phyloP scores from a whole-genome alignment of 2,888 invertebrate species.

The Phaonia tiefii region DNA sequence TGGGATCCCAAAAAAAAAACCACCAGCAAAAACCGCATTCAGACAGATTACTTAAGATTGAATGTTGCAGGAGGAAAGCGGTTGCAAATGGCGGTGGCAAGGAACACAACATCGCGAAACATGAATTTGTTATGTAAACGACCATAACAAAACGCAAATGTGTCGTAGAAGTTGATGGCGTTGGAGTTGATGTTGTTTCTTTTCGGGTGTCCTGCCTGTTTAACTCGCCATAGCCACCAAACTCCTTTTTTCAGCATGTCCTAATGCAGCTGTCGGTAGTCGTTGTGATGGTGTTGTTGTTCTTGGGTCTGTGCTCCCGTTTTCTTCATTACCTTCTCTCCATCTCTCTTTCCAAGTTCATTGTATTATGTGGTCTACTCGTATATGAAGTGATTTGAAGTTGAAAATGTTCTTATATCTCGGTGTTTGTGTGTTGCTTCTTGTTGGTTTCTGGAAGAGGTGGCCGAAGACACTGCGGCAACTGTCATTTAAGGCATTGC shows the following conservation, averaged over 20 bases:
- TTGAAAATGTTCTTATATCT: conserved; percentile 37
- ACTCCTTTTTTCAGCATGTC: conserved; percentile 41
- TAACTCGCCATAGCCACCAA: conserved; percentile 3
- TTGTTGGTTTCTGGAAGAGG: not conserved
- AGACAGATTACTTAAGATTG: conserved; percentile 64
- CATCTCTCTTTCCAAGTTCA: too few species aligned
- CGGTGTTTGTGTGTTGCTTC: not conserved
- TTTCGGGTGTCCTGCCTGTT: conserved; percentile 36
- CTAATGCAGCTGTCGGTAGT: not conserved
- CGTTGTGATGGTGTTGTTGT: not conserved
- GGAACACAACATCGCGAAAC: conserved; percentile 37
- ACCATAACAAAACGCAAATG: conserved; percentile 55
- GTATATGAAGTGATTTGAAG: conserved; percentile 58
- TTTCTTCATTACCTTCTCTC: conserved; percentile 1
- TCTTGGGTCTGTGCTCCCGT: not conserved
- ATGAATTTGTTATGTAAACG: conserved; percentile 62
- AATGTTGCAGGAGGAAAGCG: conserved; percentile 46
- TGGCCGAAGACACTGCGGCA: conserved; percentile 62
- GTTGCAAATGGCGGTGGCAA: not conserved
- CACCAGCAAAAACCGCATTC: conserved; percentile 51
- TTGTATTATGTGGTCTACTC: conserved; percentile 24
- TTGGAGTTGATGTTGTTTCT: conserved; percentile 35
- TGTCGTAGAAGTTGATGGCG: conserved; percentile 31
- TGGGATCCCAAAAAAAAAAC: too few species aligned
- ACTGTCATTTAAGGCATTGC: conserved; percentile 61